A percentile compares a stretch with the other conserved stretches of the same genome.
Conservation (phyloP, 2,113 vertebrate genomes). For the Corythoichthys haematopterus region DNA sequence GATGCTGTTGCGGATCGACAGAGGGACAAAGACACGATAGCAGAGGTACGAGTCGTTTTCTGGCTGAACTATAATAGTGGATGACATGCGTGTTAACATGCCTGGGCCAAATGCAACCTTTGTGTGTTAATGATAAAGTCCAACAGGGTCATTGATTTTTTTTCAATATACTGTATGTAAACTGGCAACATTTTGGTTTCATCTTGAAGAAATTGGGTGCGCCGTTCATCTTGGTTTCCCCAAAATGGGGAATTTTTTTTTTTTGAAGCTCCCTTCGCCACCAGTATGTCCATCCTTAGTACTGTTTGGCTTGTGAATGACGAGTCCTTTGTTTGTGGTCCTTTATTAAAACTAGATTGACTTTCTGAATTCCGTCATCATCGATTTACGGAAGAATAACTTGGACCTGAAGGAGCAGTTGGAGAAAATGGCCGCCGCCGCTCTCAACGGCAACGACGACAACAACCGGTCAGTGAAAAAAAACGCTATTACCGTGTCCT, state of each 20-base stretch:
- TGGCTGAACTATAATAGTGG: no score
- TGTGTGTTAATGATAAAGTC: no score
- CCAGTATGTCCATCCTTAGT: no score
- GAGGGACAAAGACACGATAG: conserved; percentile 76
- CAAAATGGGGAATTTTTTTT: no score
- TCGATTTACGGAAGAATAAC: conserved; percentile 90
- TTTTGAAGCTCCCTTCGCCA: no score
- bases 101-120: no score
- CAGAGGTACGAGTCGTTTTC: conserved; percentile 82
- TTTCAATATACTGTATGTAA: no score
- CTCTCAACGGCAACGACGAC: conserved; percentile 89
- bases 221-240: no score
- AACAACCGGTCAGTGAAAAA: conserved; percentile 75
- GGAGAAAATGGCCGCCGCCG: conserved; percentile 88
- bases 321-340: background rate
- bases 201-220: no score
- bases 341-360: conserved; percentile 75
- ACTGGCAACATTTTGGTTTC: no score
- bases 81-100: no score
- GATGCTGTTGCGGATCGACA: conserved; percentile 71
- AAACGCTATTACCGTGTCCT: background rate
- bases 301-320: background rate
- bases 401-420: conserved; percentile 84
- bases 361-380: conserved; percentile 95
- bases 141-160: no score